Base-by-base conservation (phyloP, 1,140 invertebrate genomes). In the Homarus americanus region DNA sequence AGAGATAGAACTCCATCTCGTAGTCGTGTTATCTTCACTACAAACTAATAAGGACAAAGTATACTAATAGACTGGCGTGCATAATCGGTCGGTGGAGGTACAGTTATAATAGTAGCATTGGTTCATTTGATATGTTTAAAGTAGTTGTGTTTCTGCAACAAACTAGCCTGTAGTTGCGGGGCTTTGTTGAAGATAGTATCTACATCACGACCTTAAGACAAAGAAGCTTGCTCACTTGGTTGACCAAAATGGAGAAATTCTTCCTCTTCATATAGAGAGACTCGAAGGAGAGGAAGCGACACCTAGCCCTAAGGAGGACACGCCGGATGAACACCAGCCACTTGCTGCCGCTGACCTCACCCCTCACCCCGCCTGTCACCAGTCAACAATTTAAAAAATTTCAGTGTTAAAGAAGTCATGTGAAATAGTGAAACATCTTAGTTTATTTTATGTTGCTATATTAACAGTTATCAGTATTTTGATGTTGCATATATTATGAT, bases 211-310 rank as follows among this genome's bases (percentile, higher is more conserved):
- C 53, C 12, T 58, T 4, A 58, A 20, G n/a, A n/a, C n/a, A n/a
- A n/a, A n/a, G n/a, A n/a, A n/a, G n/a, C n/a, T n/a, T n/a, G n/a
- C 63, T 36, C 28, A 86, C 83, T 72, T 86, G 83, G 41, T 86
- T 86, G 1, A 86, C 38, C 73, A 86, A n/a, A 7, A 86, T 75
- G n/a, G 83, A 73, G 20, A 76, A 32, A 36, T 76, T 76, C 36
- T 86, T 86, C 83, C 75, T 49, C 69, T 86, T 86, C 40, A 86
- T 40, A 36, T 86, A 86, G 12, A 69, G 63, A 2, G 69, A 34
- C n/a, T 86, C 83, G 12, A 86, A 86, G 20, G 17, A 24, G 41
- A 86, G 41, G 83, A 73, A 75, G 0, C 72, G 83, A 7, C 69
- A 72, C 40, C 28, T 86, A 9, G 36, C 36, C 40, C 83, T 73